Evolutionary conservation across 1,140 invertebrate species (phyloP).

Genomic region (Scaptomyza hsui): DNA sequence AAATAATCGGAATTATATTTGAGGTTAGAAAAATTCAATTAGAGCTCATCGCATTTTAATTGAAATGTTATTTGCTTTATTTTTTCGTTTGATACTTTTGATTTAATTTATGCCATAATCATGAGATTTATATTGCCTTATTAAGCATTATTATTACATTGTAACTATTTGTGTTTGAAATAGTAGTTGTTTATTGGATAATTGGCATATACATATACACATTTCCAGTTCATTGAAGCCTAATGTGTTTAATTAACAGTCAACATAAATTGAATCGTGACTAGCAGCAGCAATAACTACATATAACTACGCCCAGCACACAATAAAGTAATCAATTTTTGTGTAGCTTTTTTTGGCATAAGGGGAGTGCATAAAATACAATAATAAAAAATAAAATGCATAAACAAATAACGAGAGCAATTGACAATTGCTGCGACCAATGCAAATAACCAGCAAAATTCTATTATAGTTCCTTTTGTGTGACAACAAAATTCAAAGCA

Average conservation of each 20-base stretch:
- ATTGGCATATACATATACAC: slow-evolving; percentile 40
- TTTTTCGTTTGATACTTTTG: slow-evolving; percentile 16
- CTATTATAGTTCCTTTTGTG: slow-evolving; percentile 46
- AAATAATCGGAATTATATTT: neutral
- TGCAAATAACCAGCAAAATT: slow-evolving; percentile 50
- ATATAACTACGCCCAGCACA: slow-evolving; percentile 14
- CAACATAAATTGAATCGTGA: slow-evolving; percentile 51
- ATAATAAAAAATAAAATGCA: slow-evolving; percentile 1
- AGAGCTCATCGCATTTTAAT: slow-evolving; percentile 1
- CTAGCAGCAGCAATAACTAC: slow-evolving; percentile 20
- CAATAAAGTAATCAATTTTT: slow-evolving; percentile 43
- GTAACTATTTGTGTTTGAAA: slow-evolving; percentile 9
- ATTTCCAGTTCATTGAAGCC: slow-evolving; percentile 65
- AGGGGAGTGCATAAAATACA: slow-evolving; percentile 7
- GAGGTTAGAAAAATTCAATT: neutral
- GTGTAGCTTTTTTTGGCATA: neutral
- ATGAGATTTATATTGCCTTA: slow-evolving; percentile 34
- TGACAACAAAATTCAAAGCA: slow-evolving; percentile 43
- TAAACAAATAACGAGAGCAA: slow-evolving; percentile 44
- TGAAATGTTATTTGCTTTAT: slow-evolving; percentile 4
- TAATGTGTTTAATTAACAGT: slow-evolving; percentile 65
- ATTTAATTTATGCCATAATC: slow-evolving; percentile 53
- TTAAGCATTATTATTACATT: slow-evolving; percentile 35
- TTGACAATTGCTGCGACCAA: slow-evolving; percentile 35
- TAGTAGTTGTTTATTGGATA: slow-evolving; percentile 42